phyloP scores from a whole-genome alignment of 2,113 vertebrate species.

The Dasyornis broadbenti region DNA sequence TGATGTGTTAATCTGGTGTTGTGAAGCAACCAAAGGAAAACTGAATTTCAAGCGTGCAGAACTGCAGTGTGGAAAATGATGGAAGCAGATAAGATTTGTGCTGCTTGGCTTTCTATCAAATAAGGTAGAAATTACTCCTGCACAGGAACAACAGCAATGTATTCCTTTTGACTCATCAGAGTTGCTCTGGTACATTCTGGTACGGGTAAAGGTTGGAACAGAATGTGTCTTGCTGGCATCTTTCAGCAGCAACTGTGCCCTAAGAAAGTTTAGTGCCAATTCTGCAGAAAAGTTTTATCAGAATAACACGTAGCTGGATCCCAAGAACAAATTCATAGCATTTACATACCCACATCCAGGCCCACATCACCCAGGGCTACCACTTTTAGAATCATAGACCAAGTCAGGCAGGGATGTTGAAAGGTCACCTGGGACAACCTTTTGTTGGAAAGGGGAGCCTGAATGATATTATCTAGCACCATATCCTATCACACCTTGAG shows the following conservation, averaged over 20 bases:
- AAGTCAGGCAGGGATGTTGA: neutral
- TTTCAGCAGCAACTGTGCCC: neutral
- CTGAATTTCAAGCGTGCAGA: neutral
- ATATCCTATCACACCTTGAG: neutral
- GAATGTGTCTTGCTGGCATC: neutral
- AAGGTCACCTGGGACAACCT: neutral
- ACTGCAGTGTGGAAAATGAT: neutral
- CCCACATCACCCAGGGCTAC: neutral
- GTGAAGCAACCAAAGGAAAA: neutral
- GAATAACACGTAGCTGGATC: neutral
- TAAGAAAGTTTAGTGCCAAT: neutral
- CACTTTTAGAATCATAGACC: neutral
- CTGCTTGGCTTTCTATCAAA: neutral
- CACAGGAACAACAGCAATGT: neutral
- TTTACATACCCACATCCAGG: neutral
- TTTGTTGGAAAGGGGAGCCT: neutral
- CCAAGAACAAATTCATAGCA: neutral
- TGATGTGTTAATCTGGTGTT: neutral
- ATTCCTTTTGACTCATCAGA: neutral
- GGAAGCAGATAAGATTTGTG: neutral
- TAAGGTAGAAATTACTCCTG: neutral
- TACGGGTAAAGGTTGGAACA: neutral
- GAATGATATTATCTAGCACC: neutral
- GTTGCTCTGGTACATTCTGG: neutral
- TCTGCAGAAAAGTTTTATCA: neutral